phyloP scores from a whole-genome alignment of 2,797 vertebrate species.

The Nyctibius grandis region DNA sequence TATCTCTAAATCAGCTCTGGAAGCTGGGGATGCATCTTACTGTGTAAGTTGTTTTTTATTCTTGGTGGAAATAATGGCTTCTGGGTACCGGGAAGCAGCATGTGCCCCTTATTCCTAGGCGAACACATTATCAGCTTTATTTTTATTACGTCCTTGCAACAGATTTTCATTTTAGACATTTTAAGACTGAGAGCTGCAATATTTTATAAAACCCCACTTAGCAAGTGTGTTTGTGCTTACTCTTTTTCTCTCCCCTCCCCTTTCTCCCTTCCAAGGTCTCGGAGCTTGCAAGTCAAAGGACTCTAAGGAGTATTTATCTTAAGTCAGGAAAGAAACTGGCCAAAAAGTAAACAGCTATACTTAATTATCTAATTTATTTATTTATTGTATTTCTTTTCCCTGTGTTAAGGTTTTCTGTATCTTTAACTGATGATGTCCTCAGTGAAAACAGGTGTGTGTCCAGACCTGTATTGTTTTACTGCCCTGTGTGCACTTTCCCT shows the following conservation, averaged over 20 bases:
- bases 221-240: background rate
- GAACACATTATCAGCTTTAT: slow-evolving; percentile 18
- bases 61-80: background rate
- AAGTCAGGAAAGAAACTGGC: background rate
- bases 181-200: background rate
- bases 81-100: background rate
- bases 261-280: background rate
- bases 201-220: background rate
- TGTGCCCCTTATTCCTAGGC: background rate
- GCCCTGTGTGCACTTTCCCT: background rate
- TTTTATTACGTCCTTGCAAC: background rate
- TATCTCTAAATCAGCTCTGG: background rate
- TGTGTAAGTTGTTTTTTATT: background rate
- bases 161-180: slow-evolving; percentile 31
- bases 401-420: background rate
- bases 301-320: background rate
- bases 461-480: background rate
- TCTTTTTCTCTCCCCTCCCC: background rate
- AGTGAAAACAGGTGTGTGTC: background rate
- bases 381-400: background rate
- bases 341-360: background rate
- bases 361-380: background rate
- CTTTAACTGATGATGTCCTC: background rate
- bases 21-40: background rate
- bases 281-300: background rate